Percentiles rank a stretch among this genome's conserved stretches.
These are phyloP conservation scores for Plestiodon gilberti DNA, from an alignment of 2,113 vertebrate species.

Conservation along the genomic window DNA sequence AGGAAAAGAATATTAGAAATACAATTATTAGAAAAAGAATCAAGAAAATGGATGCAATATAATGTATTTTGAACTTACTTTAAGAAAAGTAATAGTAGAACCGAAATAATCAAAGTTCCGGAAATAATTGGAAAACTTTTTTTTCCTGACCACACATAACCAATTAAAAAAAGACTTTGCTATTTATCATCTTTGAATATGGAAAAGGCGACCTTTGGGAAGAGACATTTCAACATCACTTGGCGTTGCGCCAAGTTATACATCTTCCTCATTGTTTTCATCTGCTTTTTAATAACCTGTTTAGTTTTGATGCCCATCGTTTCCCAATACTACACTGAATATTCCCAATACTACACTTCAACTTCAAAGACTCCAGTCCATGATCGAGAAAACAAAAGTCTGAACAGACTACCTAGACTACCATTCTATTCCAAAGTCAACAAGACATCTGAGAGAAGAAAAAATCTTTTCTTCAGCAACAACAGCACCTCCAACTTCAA, in stretches of 20 bases:
- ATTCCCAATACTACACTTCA: background rate
- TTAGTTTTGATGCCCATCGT: background rate
- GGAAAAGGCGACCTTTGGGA: background rate
- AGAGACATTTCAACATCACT: background rate
- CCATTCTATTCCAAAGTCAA: background rate
- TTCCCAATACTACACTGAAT: background rate
- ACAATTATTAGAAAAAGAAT: background rate
- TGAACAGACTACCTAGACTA: background rate
- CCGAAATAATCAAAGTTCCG: background rate
- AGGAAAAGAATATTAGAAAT: background rate
- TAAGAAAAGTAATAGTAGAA: background rate
- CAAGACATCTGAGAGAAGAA: background rate
- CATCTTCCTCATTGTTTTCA: background rate
- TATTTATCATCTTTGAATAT: background rate
- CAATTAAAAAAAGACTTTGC: background rate
- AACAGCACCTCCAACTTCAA: fast-evolving
- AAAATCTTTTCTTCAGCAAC: background rate
- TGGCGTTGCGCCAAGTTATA: background rate
- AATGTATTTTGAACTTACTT: background rate
- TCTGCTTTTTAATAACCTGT: background rate
- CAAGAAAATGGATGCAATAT: background rate
- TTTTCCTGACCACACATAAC: background rate
- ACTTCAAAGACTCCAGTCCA: background rate
- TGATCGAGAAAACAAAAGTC: background rate
- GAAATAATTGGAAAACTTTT: background rate